Evolutionary conservation across 2,888 invertebrate species (phyloP), one percentile per base, ranked within the genome.

Genomic region (Campaea margaritaria): DNA sequence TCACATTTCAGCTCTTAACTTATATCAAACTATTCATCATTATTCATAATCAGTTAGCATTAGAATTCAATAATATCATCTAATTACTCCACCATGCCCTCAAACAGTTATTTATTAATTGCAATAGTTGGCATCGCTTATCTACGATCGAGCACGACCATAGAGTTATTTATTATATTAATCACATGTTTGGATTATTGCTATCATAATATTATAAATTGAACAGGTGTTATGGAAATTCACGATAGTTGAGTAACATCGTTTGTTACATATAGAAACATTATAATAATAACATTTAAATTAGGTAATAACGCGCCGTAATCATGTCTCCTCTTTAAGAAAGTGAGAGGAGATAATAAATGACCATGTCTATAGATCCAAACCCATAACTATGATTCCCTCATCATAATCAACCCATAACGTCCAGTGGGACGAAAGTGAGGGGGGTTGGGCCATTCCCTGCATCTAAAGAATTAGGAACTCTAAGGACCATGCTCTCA

Each of bases 71-170:
- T 56, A 60, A 55, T 55, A 46, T 10, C 46, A 55, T 50, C 46
- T 61, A 57, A 66, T 63, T 57, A 45, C 56, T 7, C 31, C 41
- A 57, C 44, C 59, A 58, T 67, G 59, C 64, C 67, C 62, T 65
- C 47, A 49, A 51, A 58, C 52, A 48, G 58, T 58, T 57, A 58
- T 48, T 58, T 60, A 67, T 67, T 57, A 54, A 49, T 61, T 41
- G 58, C 56, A 62, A 60, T 53, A 52, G 45, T 56, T 46, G 54
- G 49, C 41, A 59, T 46, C 13, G 49, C 42, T 46, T 12, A 43
- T 53, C 43, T 46, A 36, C 8, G 51, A 51, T 56, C 43, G 46
- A 50, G 51, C 60, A 51, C 60, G 60, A 60, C 47, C 46, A 34
- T 39, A 15, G 10, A 31, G 48, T 51, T 46, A 55, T 55, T 64